Evolutionary conservation across 1,140 invertebrate genomes (phyloP).

Genomic region (Acromyrmex charruanus): DNA sequence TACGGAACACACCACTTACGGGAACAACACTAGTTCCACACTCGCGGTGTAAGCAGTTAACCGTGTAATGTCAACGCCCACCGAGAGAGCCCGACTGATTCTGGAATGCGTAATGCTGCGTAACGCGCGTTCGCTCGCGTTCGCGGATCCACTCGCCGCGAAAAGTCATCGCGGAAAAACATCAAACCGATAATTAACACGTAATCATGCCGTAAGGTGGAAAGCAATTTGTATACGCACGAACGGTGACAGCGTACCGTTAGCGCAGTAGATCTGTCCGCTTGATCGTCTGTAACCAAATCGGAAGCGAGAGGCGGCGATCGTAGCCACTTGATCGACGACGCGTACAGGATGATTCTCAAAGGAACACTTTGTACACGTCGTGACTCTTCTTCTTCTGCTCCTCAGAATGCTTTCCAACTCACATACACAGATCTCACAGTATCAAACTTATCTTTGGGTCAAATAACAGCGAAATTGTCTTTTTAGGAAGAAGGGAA

Average conservation of each 20-base stretch:
- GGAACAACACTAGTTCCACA: not conserved
- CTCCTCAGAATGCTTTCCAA: no score
- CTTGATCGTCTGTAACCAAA: not conserved
- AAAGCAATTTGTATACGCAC: not conserved
- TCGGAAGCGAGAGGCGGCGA: not conserved
- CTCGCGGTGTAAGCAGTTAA: constrained; percentile 22
- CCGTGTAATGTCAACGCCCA: constrained; percentile 40
- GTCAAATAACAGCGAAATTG: no score
- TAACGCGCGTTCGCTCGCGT: constrained; percentile 9
- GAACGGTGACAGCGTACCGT: constrained; percentile 19
- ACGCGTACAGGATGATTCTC: not conserved
- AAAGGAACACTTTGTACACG: not conserved
- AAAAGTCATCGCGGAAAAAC: constrained; percentile 12
- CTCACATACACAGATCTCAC: no score
- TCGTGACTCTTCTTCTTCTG: no score
- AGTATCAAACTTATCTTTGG: no score
- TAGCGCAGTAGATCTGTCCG: constrained; percentile 1
- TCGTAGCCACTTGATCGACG: not conserved
- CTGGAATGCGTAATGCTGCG: constrained; percentile 42
- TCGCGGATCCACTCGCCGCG: not conserved
- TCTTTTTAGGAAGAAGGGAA: no score
- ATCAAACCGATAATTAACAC: constrained; percentile 17
- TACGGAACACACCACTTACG: constrained; percentile 1
- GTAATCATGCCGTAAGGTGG: not conserved
- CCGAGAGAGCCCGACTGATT: constrained; percentile 18